Conservation (phyloP, 2,797 vertebrate species). For the Ciconia nigra region DNA sequence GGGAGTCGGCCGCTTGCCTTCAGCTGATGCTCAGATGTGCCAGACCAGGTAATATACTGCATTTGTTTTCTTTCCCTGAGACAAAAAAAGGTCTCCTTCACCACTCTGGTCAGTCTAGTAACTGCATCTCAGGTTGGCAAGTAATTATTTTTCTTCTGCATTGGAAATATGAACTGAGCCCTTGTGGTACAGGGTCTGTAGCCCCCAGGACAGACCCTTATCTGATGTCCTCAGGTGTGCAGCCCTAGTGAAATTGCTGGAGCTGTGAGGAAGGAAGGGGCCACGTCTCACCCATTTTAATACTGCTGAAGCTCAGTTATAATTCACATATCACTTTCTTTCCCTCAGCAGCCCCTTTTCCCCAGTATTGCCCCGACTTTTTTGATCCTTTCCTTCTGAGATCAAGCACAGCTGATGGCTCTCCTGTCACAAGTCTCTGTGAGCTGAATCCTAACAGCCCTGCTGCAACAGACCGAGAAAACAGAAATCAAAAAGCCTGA, state of each 20-base stretch:
- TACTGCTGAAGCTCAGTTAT: background rate
- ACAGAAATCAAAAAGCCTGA: background rate
- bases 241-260: background rate
- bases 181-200: background rate
- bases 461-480: background rate
- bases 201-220: background rate
- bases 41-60: background rate
- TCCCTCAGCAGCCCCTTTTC: background rate
- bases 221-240: background rate
- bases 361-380: background rate
- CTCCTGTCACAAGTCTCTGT: background rate
- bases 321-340: background rate
- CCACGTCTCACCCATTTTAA: background rate
- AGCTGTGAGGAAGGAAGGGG: background rate
- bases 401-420: background rate
- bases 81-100: background rate
- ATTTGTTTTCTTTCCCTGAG: background rate
- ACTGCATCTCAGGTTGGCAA: background rate
- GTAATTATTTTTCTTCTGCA: background rate
- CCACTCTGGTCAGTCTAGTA: background rate
- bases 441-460: constrained; percentile 11
- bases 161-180: background rate
- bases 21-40: background rate
- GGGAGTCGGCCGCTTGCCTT: accelerated
- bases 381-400: background rate